phyloP scores from a whole-genome alignment of 2,888 invertebrate genomes.

The Coelinius sp. region DNA sequence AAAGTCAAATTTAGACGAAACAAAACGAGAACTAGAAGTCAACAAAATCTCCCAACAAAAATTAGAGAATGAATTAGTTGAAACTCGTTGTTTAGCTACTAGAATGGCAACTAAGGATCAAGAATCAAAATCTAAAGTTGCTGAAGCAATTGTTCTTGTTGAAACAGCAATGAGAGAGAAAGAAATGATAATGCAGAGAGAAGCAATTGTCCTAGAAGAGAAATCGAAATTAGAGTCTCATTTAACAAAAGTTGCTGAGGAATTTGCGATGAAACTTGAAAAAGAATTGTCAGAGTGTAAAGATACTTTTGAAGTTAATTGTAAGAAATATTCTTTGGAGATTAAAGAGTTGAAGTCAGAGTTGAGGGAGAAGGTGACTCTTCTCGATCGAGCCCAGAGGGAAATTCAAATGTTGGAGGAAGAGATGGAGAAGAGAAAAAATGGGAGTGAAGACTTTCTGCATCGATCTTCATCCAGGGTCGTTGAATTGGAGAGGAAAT shows the following conservation, averaged over 20 bases:
- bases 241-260: conserved; percentile 55
- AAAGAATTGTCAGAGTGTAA: conserved; percentile 75
- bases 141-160: conserved; percentile 74
- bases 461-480: conserved; percentile 53
- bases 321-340: conserved; percentile 74
- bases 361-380: conserved; percentile 73
- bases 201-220: conserved; percentile 63
- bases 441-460: conserved; percentile 51
- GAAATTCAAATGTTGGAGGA: conserved; percentile 74
- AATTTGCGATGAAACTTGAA: conserved; percentile 67
- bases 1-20: conserved; percentile 54
- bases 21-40: conserved; percentile 61
- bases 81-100: conserved; percentile 67
- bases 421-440: conserved; percentile 70
- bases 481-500: conserved; percentile 55
- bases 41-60: conserved; percentile 56
- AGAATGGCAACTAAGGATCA: conserved; percentile 70
- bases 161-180: conserved; percentile 75
- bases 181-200: conserved; percentile 72
- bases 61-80: conserved; percentile 69
- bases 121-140: conserved; percentile 73
- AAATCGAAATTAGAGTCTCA: conserved; percentile 55
- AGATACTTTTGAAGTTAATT: conserved; percentile 75
- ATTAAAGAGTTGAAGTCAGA: conserved; percentile 75
- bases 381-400: conserved; percentile 73